Evolutionary conservation across 2,888 invertebrate species (phyloP).

Genomic region (Formica aserva): DNA sequence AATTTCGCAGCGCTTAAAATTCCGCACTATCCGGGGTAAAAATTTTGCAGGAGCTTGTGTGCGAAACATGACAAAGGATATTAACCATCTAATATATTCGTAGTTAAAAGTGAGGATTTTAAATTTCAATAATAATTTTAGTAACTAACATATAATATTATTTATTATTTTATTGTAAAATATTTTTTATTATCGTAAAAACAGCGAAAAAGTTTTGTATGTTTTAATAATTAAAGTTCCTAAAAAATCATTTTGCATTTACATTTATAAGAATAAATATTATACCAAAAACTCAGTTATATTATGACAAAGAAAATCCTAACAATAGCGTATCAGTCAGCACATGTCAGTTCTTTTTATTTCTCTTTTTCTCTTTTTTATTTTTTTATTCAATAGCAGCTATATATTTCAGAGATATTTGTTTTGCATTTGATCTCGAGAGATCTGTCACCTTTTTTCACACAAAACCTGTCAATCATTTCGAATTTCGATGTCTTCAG

Average conservation of each 20-base stretch:
- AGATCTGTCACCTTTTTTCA: conserved; percentile 80
- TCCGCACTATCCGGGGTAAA: conserved; percentile 15
- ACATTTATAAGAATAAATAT: neutral
- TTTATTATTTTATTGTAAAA: neutral
- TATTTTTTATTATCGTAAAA: neutral
- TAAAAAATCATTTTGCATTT: neutral
- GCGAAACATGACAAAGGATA: neutral
- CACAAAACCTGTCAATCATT: conserved; percentile 72
- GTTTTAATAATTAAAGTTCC: neutral
- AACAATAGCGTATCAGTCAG: neutral
- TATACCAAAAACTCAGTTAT: neutral
- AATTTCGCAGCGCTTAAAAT: conserved; percentile 40
- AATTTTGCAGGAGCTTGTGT: conserved; percentile 4
- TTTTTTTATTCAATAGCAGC: conserved; percentile 31
- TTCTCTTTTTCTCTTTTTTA: neutral
- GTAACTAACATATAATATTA: neutral
- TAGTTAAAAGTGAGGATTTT: neutral
- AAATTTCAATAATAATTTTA: conserved; percentile 13
- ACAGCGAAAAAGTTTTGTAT: neutral
- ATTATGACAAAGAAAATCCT: neutral
- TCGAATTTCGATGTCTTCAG: conserved; percentile 80
- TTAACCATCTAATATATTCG: conserved; percentile 7
- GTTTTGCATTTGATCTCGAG: neutral
- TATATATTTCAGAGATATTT: neutral
- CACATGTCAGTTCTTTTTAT: neutral